A percentile compares a stretch with the other conserved stretches of the same genome.
phyloP scores from a whole-genome alignment of 2,113 vertebrate genomes.

The Morone saxatilis region DNA sequence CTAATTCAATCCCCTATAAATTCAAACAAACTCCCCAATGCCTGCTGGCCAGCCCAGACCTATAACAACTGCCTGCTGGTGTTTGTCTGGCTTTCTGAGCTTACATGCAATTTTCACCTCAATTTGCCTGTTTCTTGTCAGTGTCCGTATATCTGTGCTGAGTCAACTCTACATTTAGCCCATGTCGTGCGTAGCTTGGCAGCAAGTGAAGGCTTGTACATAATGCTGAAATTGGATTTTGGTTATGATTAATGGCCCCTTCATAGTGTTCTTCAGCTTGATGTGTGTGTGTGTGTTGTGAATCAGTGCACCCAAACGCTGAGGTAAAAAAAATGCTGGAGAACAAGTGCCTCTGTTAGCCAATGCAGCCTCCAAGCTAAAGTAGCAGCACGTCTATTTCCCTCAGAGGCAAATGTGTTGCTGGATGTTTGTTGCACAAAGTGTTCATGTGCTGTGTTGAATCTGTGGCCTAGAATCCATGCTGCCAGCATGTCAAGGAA shows the following conservation, averaged over 20 bases:
- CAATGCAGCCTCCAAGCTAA: neutral
- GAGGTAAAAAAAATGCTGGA: neutral
- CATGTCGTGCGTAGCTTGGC: neutral
- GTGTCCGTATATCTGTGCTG: slow-evolving; percentile 22
- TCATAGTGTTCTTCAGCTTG: neutral
- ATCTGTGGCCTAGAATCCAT: slow-evolving; percentile 1
- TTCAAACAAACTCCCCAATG: slow-evolving; percentile 1
- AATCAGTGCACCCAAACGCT: neutral
- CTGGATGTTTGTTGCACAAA: slow-evolving; percentile 12
- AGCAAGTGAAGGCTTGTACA: slow-evolving; percentile 22
- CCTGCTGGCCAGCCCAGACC: neutral
- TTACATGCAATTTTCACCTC: slow-evolving; percentile 1
- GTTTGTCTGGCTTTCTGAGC: slow-evolving; percentile 3
- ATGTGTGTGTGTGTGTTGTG: slow-evolving; percentile 33
- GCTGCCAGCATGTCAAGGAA: slow-evolving; percentile 7
- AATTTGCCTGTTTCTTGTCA: slow-evolving; percentile 14
- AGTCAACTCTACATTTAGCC: slow-evolving; percentile 25
- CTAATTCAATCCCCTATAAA: slow-evolving; percentile 16
- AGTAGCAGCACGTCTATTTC: slow-evolving; percentile 1
- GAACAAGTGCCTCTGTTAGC: neutral
- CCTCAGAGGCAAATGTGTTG: neutral
- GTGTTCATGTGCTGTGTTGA: neutral
- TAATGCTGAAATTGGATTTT: slow-evolving; percentile 23
- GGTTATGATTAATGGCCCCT: slow-evolving; percentile 45
- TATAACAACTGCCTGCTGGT: slow-evolving; percentile 10